These are phyloP conservation scores for Tyto alba DNA, from an alignment of 2,113 vertebrate species.

Conservation along the genomic window DNA sequence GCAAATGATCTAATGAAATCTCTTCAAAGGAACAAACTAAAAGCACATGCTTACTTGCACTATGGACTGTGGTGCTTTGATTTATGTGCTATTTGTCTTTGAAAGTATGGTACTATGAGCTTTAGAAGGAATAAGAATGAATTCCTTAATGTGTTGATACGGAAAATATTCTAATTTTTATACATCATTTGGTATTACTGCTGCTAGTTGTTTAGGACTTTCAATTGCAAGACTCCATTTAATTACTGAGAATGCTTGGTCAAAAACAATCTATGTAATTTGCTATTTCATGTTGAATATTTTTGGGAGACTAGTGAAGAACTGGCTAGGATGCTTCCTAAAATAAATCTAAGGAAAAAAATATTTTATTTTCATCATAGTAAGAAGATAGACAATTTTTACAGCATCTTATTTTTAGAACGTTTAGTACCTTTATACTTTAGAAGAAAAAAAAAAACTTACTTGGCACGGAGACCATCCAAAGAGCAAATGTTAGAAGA, in stretches of 20 bases:
- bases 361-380: not conserved
- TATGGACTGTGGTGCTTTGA: not conserved
- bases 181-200: not conserved
- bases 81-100: not conserved
- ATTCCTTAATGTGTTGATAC: not conserved
- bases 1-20: not conserved
- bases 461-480: not conserved
- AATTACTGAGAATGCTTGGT: not conserved
- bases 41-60: not conserved
- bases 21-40: not conserved
- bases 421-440: not conserved
- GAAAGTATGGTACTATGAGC: not conserved
- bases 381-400: not conserved
- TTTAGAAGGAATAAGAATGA: not conserved
- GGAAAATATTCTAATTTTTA: not conserved
- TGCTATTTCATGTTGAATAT: not conserved
- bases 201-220: not conserved
- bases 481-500: not conserved
- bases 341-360: not conserved
- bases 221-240: not conserved
- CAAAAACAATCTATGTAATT: not conserved
- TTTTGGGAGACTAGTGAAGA: not conserved
- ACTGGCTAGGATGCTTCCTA: not conserved
- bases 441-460: not conserved
- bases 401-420: not conserved